Conservation (phyloP, 1,140 invertebrate species). For the Bradynema listronoti region DNA sequence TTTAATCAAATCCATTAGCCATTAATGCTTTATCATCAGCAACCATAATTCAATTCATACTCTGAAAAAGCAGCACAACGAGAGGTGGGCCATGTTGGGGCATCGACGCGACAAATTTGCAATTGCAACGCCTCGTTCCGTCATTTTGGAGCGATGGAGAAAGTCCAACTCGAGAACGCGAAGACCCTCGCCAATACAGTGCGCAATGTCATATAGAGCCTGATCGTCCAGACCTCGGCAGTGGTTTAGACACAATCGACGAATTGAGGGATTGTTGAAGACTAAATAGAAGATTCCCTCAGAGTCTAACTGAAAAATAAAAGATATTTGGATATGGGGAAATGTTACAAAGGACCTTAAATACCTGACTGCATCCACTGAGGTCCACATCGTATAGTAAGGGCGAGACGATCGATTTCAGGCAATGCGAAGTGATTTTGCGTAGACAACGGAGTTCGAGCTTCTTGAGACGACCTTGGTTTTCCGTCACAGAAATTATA, state of each 20-base stretch:
- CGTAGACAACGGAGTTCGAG: conserved; percentile 42
- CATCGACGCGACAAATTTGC: conserved; percentile 45
- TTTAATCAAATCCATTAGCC: too few species aligned
- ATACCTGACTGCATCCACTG: conserved; percentile 49
- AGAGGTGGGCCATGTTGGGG: conserved; percentile 53
- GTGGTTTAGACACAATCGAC: conserved; percentile 46
- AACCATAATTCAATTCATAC: conserved; percentile 1
- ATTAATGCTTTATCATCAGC: neutral
- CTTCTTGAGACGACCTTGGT: conserved; percentile 26
- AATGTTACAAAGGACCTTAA: neutral
- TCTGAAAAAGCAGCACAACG: conserved; percentile 54
- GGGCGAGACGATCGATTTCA: conserved; percentile 38
- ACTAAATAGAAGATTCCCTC: conserved; percentile 51
- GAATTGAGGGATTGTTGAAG: conserved; percentile 44
- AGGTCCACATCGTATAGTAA: conserved; percentile 46
- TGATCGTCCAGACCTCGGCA: conserved; percentile 51
- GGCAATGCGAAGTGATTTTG: conserved; percentile 40
- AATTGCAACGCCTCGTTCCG: conserved; percentile 44
- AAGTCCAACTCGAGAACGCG: conserved; percentile 50
- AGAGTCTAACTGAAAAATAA: conserved; percentile 36
- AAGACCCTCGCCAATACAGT: conserved; percentile 47
- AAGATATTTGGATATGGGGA: conserved; percentile 1
- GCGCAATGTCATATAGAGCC: conserved; percentile 53
- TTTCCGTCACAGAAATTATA: conserved; percentile 35
- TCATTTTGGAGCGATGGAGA: conserved; percentile 37